A percentile compares a stretch with the other conserved stretches of the same genome.
phyloP scores from a whole-genome alignment of 64 coral and sea anemone genomes.

The Pachyseris speciosa region DNA sequence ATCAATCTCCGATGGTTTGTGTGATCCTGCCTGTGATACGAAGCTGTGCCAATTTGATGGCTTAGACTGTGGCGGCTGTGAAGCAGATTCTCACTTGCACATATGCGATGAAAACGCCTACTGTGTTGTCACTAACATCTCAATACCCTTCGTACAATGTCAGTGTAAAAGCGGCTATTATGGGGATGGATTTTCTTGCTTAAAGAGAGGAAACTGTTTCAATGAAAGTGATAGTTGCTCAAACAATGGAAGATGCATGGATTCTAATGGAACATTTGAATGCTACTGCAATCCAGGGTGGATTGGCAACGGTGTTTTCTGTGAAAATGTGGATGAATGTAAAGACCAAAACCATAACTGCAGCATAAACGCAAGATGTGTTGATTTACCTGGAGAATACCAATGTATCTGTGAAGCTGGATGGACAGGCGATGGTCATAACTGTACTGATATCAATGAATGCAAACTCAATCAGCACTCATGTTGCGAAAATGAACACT shows the following conservation, averaged over 20 bases:
- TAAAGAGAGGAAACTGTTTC: conserved; percentile 72
- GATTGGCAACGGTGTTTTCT: conserved; percentile 77
- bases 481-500: conserved; percentile 77
- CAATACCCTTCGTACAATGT: conserved; percentile 67
- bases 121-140: conserved; percentile 41
- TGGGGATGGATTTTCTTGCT: conserved; percentile 70
- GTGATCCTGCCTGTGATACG: conserved; percentile 63
- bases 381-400: conserved; percentile 53
- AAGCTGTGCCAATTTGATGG: conserved; percentile 68
- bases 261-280: conserved; percentile 73
- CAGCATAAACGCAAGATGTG: conserved; percentile 51
- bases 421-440: conserved; percentile 54
- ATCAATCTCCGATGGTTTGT: conserved; percentile 58
- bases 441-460: conserved; percentile 72
- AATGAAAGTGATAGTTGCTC: conserved; percentile 58
- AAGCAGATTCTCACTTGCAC: conserved; percentile 44
- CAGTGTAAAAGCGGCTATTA: conserved; percentile 65
- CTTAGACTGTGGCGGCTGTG: conserved; percentile 73
- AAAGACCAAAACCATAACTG: conserved; percentile 48
- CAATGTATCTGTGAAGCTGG: conserved; percentile 53
- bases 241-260: conserved; percentile 35
- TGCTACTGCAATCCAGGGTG: conserved; percentile 71
- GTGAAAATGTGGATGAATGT: conserved; percentile 81
- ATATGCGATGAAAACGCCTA: conserved; percentile 67
- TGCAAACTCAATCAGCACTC: conserved; percentile 36